Evolutionary conservation across 2,888 invertebrate genomes (phyloP).

Genomic region (Glaucopsyche alexis): DNA sequence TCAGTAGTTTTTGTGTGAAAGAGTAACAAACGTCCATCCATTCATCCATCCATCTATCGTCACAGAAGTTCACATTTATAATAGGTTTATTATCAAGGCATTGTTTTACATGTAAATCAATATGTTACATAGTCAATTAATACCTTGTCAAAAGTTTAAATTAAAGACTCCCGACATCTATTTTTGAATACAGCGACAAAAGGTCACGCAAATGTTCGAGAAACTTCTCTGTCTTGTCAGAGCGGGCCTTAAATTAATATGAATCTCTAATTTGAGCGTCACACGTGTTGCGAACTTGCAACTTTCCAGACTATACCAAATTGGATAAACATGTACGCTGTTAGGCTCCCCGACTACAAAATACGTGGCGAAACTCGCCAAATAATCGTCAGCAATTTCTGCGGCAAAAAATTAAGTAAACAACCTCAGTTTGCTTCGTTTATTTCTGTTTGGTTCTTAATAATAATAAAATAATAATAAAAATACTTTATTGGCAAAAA

Average conservation of each 20-base stretch:
- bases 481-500: too few relatives aligned
- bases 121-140: too few relatives aligned
- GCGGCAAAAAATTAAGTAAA: neutral
- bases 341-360: conserved; percentile 46
- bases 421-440: neutral
- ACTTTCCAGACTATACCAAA: conserved; percentile 78
- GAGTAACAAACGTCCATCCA: too few relatives aligned
- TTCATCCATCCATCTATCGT: too few relatives aligned
- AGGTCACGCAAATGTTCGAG: conserved; percentile 17
- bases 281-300: conserved; percentile 76
- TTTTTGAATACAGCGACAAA: conserved; percentile 10
- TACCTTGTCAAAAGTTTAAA: too few relatives aligned
- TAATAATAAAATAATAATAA: too few relatives aligned
- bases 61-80: too few relatives aligned
- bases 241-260: conserved; percentile 75
- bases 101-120: neutral
- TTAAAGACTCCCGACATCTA: neutral
- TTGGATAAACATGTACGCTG: conserved; percentile 77
- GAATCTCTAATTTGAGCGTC: conserved; percentile 77
- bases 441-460: neutral
- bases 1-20: too few relatives aligned
- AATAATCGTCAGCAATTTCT: conserved; percentile 27
- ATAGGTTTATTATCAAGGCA: too few relatives aligned
- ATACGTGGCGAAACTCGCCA: conserved; percentile 43
- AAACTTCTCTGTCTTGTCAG: conserved; percentile 41